Percentiles rank a stretch among this genome's conserved stretches.
phyloP scores from a whole-genome alignment of 1,140 invertebrate species.

The Ceratina japonica region DNA sequence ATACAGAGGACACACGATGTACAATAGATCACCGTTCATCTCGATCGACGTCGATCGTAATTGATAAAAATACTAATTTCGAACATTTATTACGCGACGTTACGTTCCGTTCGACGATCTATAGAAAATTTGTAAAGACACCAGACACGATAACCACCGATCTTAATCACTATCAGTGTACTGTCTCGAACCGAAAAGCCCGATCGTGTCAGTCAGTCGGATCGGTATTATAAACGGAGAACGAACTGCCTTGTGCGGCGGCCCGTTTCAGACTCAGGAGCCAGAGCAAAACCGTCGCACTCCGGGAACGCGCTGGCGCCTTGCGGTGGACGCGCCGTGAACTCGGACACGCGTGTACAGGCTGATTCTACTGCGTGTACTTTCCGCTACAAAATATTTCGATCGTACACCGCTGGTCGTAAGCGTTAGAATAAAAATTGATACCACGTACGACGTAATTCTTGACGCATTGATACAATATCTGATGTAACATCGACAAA shows the following conservation, averaged over 20 bases:
- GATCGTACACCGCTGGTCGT: too few relatives aligned
- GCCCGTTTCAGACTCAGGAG: constrained; percentile 30
- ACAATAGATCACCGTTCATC: not conserved
- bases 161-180: not conserved
- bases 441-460: too few relatives aligned
- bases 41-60: not conserved
- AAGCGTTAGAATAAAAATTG: too few relatives aligned
- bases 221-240: not conserved
- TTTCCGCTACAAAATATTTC: too few relatives aligned
- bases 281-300: constrained; percentile 9
- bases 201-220: not conserved
- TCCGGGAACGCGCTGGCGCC: constrained; percentile 47
- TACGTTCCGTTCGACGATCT: not conserved
- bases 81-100: too few relatives aligned
- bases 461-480: too few relatives aligned
- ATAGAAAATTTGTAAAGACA: too few relatives aligned
- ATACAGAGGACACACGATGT: not conserved
- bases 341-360: constrained; percentile 36
- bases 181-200: too few relatives aligned
- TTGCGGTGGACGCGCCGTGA: constrained; percentile 26
- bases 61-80: too few relatives aligned
- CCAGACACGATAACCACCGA: not conserved
- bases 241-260: not conserved
- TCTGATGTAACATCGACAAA: too few relatives aligned
- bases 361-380: not conserved